Conservation (phyloP, 2,888 invertebrate genomes). For the Dyspetes luteomarginatus region DNA sequence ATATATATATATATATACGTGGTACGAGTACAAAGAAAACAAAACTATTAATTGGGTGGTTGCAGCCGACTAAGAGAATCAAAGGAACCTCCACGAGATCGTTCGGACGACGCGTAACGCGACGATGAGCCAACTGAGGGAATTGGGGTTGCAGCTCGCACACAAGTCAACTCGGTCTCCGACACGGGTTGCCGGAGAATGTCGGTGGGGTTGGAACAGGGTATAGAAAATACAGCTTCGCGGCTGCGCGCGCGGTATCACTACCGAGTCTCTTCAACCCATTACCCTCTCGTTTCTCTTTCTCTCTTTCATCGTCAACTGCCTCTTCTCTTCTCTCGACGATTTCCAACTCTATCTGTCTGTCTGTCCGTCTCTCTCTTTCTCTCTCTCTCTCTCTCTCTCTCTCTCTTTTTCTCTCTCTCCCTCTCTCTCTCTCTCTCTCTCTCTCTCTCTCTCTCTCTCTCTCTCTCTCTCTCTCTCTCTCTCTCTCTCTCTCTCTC, state of each 20-base stretch:
- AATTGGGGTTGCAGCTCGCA: slow-evolving; percentile 65
- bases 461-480: slow-evolving; percentile 28
- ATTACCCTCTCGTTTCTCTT: slow-evolving; percentile 67
- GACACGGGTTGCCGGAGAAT: slow-evolving; percentile 60
- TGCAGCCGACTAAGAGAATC: slow-evolving; percentile 6
- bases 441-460: background rate
- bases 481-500: slow-evolving; percentile 29
- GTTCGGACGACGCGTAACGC: slow-evolving; percentile 59
- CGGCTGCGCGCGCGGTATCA: slow-evolving; percentile 79
- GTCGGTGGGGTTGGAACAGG: slow-evolving; percentile 64
- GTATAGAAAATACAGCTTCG: slow-evolving; percentile 74
- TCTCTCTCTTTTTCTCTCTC: slow-evolving; percentile 27
- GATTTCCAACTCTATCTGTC: slow-evolving; percentile 22
- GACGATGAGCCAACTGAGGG: slow-evolving; percentile 63
- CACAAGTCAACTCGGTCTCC: slow-evolving; percentile 75
- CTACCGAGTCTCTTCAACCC: slow-evolving; percentile 75
- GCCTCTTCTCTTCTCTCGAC: background rate
- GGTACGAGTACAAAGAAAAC: background rate
- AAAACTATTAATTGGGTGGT: background rate
- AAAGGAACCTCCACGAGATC: slow-evolving; percentile 2
- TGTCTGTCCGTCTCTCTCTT: slow-evolving; percentile 25
- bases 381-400: background rate
- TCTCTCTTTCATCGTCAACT: slow-evolving; percentile 18
- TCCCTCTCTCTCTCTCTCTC: slow-evolving; percentile 31
- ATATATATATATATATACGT: too few species aligned